phyloP scores from a whole-genome alignment of 2,888 invertebrate species.

The Pollenia angustigena region DNA sequence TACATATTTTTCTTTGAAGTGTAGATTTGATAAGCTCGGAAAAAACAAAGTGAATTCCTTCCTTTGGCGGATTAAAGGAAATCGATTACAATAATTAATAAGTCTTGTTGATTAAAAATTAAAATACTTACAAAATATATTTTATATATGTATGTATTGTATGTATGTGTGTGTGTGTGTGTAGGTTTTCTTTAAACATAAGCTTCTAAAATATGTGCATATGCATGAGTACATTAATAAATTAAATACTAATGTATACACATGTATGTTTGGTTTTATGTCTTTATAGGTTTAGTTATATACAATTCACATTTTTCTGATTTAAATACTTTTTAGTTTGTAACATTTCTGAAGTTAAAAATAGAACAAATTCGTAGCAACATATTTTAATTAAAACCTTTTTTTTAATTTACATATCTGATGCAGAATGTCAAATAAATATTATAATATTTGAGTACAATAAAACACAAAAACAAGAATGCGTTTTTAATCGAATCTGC shows the following conservation, averaged over 20 bases:
- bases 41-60: constrained; percentile 5
- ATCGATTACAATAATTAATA: not conserved
- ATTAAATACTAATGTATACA: constrained; percentile 1
- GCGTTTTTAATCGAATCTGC: too few species aligned
- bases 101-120: constrained; percentile 3
- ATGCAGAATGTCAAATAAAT: constrained; percentile 2
- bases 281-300: constrained; percentile 5
- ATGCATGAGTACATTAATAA: not conserved
- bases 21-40: constrained; percentile 45
- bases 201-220: not conserved
- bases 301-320: constrained; percentile 2
- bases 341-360: not conserved
- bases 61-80: not conserved
- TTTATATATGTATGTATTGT: not conserved
- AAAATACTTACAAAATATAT: constrained; percentile 4
- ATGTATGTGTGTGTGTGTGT: not conserved
- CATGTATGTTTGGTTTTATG: not conserved
- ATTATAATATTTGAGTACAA: constrained; percentile 4
- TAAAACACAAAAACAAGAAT: constrained; percentile 1
- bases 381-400: not conserved
- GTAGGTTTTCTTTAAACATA: not conserved
- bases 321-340: not conserved
- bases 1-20: not conserved
- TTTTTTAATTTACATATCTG: not conserved
- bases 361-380: not conserved